Conservation (phyloP, 2,888 invertebrate genomes). For the Drosophila limbata region DNA sequence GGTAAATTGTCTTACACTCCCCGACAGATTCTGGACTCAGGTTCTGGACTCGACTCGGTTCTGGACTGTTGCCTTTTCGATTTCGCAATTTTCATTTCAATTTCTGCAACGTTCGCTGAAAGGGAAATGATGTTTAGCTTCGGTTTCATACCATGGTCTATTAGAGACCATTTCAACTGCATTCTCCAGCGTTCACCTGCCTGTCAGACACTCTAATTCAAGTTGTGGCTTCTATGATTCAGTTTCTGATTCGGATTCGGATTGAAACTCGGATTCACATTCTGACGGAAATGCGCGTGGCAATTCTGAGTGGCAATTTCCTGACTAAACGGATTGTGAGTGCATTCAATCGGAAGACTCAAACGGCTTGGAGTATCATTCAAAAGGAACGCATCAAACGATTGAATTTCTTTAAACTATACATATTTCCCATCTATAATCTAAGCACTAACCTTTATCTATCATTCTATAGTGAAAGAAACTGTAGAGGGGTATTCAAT, state of each 20-base stretch:
- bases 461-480: not conserved
- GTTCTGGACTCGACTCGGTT: slow-evolving; percentile 31
- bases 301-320: slow-evolving; percentile 75
- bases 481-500: not conserved
- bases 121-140: slow-evolving; percentile 72
- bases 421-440: not conserved
- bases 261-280: slow-evolving; percentile 23
- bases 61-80: slow-evolving; percentile 52
- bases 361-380: slow-evolving; percentile 5
- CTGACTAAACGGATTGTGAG: slow-evolving; percentile 40
- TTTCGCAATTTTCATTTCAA: slow-evolving; percentile 80
- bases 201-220: slow-evolving; percentile 46
- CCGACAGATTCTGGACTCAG: slow-evolving; percentile 17
- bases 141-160: slow-evolving; percentile 55
- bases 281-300: slow-evolving; percentile 71
- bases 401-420: not conserved
- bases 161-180: slow-evolving; percentile 58
- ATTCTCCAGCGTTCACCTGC: slow-evolving; percentile 49
- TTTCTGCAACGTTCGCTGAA: slow-evolving; percentile 73
- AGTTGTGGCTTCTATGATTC: slow-evolving; percentile 53
- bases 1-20: slow-evolving; percentile 70
- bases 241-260: slow-evolving; percentile 25
- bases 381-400: not conserved
- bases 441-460: not conserved
- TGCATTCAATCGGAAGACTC: slow-evolving; percentile 45